Evolutionary conservation across 2,888 invertebrate species (phyloP), one percentile per base, ranked within the genome.

Genomic region (Gandaritis pyraliata): DNA sequence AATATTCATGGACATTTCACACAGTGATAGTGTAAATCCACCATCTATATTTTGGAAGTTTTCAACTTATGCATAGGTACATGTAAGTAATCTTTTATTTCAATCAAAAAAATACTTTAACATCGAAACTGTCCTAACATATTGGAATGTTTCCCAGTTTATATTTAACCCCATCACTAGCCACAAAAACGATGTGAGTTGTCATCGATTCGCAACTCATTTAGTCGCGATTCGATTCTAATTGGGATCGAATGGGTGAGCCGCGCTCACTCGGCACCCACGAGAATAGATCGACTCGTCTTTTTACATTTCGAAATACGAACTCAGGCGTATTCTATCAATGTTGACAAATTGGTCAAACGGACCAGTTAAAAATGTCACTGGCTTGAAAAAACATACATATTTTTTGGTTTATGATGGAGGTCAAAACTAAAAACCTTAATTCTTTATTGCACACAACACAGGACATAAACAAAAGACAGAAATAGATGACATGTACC

Each of bases 161-260:
- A 45, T 43, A 36, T 50, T 39, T 47, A 57, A 59, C 41, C 67
- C 47, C 69, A 61, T 62, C 67, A 66, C 70, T 69, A 66, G 51
- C 12, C 46, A 57, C 50, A 55, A 61, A 63, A 63, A 63, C 67
- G 61, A 69, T 29, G 64, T 61, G 61, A 62, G 66, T 71, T 71
- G 71, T 71, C 71, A 69, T 71, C 71, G 71, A 84, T 87, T 87
- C 81, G 79, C 85, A 86, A 83, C 77, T 82, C 86, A 85, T 86
- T 85, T 83, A 81, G 75, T 75, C 69, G 75, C 75, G 72, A 82
- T 86, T 82, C 82, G 81, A 80, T 81, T 78, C 81, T 84, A 86
- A 86, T 86, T 87, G 82, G 83, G 79, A 83, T 83, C 79, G 81
- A 77, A 82, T 84, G 80, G 80, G 79, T 77, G 78, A 61, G 58